These are phyloP conservation scores for Marmota flaviventris DNA, from an alignment of 2,113 vertebrate genomes.

Conservation along the genomic window DNA sequence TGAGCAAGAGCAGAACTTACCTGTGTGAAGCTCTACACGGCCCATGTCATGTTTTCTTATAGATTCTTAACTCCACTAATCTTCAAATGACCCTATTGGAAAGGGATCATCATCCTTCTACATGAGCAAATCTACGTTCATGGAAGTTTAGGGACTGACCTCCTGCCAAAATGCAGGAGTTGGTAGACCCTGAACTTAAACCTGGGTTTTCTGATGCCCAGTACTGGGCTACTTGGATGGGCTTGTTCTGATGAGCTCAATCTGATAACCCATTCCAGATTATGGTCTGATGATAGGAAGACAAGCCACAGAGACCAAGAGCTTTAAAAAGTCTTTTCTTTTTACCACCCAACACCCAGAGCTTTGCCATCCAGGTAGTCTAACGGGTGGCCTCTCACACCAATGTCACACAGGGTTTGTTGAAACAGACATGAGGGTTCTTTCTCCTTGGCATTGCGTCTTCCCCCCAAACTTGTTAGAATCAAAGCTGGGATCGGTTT, in stretches of 20 bases:
- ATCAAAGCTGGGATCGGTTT: neutral
- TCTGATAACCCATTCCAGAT: neutral
- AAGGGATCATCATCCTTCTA: neutral
- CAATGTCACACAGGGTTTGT: neutral
- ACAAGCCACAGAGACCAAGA: neutral
- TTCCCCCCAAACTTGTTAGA: neutral
- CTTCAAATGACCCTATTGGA: neutral
- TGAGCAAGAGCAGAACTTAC: neutral
- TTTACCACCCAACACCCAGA: neutral
- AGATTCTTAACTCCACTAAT: neutral
- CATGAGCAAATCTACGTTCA: neutral
- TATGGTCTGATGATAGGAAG: neutral
- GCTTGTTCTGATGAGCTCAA: neutral
- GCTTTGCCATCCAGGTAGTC: neutral
- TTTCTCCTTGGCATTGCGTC: neutral
- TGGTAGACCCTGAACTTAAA: neutral
- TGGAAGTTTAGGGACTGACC: neutral
- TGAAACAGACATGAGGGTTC: neutral
- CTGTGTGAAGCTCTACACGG: accelerated
- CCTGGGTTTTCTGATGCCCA: neutral
- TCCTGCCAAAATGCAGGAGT: neutral
- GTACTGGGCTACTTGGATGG: neutral
- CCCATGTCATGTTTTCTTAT: neutral
- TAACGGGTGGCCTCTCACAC: neutral
- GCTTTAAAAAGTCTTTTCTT: neutral